A percentile compares a stretch with the other conserved stretches of the same genome.
These are phyloP conservation scores for Callipepla californica DNA, from an alignment of 2,113 vertebrate genomes.

Conservation along the genomic window DNA sequence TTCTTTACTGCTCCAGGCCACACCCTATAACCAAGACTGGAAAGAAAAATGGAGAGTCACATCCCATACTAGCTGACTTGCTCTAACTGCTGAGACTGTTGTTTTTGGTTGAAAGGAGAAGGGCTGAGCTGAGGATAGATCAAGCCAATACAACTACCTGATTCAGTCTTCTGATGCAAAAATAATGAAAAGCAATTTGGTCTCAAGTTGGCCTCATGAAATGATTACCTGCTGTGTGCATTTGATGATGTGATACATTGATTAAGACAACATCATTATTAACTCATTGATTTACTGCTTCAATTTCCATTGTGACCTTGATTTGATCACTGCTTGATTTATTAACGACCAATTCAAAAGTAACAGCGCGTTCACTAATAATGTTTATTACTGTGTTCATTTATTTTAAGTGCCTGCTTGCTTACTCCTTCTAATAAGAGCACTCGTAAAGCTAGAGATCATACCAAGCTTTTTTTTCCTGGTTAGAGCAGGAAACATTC, in stretches of 20 bases:
- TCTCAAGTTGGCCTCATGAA: not conserved
- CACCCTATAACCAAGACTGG: not conserved
- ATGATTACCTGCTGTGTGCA: constrained; percentile 33
- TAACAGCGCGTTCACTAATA: constrained; percentile 22
- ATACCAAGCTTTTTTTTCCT: not conserved
- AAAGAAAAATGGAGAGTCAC: not conserved
- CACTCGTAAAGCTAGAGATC: not conserved
- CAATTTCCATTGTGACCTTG: constrained; percentile 42
- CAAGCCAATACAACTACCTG: constrained; percentile 34
- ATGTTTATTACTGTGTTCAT: constrained; percentile 25
- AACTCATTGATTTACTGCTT: constrained; percentile 50
- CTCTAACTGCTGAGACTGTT: not conserved
- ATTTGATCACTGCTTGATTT: constrained; percentile 35
- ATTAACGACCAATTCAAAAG: constrained; percentile 49
- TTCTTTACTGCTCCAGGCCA: not conserved
- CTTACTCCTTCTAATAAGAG: not conserved
- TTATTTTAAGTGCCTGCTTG: constrained; percentile 15
- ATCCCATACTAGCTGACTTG: not conserved
- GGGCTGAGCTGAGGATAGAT: not conserved
- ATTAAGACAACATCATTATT: constrained; percentile 54
- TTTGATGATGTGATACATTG: constrained; percentile 39
- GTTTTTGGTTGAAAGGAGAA: not conserved
- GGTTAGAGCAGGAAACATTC: not conserved
- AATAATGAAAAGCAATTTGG: constrained; percentile 63
- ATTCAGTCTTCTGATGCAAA: constrained; percentile 17